Evolutionary conservation across 2,797 vertebrate genomes (phyloP).

Genomic region (Phalanger gymnotis): DNA sequence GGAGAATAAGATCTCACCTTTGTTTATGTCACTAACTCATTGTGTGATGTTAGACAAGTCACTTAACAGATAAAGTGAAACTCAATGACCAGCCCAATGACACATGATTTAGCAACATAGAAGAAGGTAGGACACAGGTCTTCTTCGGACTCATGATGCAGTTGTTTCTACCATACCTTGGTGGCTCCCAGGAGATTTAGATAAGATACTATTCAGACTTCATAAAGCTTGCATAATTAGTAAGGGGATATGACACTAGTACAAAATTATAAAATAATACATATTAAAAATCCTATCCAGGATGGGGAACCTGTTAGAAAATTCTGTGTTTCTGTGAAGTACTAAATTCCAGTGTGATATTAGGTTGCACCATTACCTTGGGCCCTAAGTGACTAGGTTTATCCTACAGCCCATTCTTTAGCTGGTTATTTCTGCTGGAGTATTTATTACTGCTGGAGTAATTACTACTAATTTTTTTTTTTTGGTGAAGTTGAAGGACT

Average conservation of each 20-base stretch:
- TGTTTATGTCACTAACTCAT: neutral
- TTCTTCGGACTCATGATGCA: neutral
- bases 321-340: neutral
- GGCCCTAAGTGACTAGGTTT: neutral
- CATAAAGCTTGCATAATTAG: neutral
- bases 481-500: neutral
- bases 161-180: neutral
- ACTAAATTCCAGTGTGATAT: neutral
- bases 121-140: neutral
- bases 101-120: neutral
- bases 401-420: neutral
- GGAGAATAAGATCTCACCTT: neutral
- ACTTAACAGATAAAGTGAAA: neutral
- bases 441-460: too few species aligned
- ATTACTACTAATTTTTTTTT: neutral
- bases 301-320: neutral
- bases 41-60: neutral
- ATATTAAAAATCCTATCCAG: neutral
- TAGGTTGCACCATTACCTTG: neutral
- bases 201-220: neutral
- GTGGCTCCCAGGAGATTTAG: neutral
- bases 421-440: neutral
- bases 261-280: neutral
- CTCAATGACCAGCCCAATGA: neutral
- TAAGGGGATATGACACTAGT: neutral